phyloP scores from a whole-genome alignment of 2,797 vertebrate genomes.

The Momotus momota region DNA sequence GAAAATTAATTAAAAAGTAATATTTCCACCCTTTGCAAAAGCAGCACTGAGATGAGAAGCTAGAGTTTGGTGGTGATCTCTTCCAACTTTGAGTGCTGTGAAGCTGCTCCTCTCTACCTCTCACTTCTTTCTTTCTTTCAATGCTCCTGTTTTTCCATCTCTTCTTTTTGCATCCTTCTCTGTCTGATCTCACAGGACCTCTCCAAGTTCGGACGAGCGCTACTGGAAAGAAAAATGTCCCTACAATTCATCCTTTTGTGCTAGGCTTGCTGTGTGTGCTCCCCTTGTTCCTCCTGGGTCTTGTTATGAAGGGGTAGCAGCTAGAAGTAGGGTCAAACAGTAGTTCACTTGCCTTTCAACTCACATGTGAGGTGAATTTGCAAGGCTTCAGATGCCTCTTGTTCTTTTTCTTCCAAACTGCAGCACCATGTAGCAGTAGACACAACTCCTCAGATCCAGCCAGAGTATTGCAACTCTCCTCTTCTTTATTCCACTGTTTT shows the following conservation, averaged over 20 bases:
- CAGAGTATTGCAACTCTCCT: background rate
- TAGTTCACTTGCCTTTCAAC: background rate
- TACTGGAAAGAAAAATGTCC: background rate
- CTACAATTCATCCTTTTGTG: background rate
- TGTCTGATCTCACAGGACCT: fast-evolving
- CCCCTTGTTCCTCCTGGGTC: background rate
- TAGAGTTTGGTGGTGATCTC: conserved; percentile 29
- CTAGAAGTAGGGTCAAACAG: background rate
- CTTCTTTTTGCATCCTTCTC: background rate
- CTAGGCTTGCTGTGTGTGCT: background rate
- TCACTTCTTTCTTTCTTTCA: background rate
- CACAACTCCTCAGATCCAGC: fast-evolving
- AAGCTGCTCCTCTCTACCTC: background rate
- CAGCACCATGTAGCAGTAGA: background rate
- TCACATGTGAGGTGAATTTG: background rate
- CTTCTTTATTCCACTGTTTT: background rate
- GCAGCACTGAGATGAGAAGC: background rate
- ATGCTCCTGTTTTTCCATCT: background rate
- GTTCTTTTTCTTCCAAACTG: background rate
- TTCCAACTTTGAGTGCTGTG: conserved; percentile 22
- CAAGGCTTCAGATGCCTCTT: background rate
- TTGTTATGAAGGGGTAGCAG: background rate
- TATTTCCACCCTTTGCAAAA: conserved; percentile 62
- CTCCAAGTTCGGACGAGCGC: background rate
- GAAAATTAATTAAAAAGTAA: conserved; percentile 79